Evolutionary conservation across 2,888 invertebrate genomes (phyloP), one percentile per base, ranked within the genome.

Genomic region (Zaprionus obscuricornis): DNA sequence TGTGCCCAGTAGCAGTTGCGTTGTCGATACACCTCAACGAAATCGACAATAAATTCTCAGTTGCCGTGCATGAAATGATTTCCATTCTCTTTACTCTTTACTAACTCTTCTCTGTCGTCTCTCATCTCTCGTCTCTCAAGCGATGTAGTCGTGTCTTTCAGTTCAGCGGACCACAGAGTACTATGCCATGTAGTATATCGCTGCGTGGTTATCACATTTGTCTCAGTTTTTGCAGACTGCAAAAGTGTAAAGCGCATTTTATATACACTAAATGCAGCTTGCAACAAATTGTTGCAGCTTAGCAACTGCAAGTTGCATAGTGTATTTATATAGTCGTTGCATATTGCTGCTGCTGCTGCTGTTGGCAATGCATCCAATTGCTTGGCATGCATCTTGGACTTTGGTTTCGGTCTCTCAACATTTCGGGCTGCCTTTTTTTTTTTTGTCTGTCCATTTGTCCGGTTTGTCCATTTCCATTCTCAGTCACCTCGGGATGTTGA

Each of bases 1-100:
- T 88, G 88, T 90, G 89, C 89, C 89, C 89, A 88, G 89, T 90
- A 90, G 89, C 89, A 88, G 85, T 89, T 88, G 85, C 86, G 71
- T 87, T 88, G 89, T 89, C 89, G 89, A 89, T 90, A 88, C 89
- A 86, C 85, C 86, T 89, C 87, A n/a, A 85, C 84, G 73, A 81
- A 81, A 87, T 88, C 89, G 88, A 86, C 88, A 87, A 90, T 89
- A 90, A 89, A 90, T 90, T 90, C 88, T 84, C 74, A 65, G 78
- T 72, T 70, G 71, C 74, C 67, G 69, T 73, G 74, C 83, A 86
- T 78, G 78, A 74, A 81, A 58, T 62, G 62, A 42, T 66, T 43
- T 47, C 51, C 39, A 8, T 20, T 7, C 40, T 13, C 16, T 10
- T 27, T 34, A 17, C 16, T 4, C 10, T 5, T 6, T 11, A 5